Evolutionary conservation across 2,888 invertebrate species (phyloP), one percentile per base, ranked within the genome.

Genomic region (Andrena haemorrhoa): DNA sequence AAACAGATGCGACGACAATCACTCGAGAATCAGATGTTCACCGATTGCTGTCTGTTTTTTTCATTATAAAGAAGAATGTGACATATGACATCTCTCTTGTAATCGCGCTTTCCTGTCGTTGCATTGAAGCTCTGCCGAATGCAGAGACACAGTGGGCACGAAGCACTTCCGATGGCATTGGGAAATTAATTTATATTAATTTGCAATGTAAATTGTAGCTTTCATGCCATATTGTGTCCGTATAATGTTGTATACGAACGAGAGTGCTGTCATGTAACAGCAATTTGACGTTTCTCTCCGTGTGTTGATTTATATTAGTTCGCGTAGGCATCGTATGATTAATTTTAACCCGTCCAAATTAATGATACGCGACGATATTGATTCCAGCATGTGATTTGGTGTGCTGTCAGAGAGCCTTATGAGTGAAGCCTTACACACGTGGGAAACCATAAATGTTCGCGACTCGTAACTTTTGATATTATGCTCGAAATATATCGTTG

Each of bases 361-460:
- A 66, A 72, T 66, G 49, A 23, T 20, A n/a, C 29, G 10, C 60
- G n/a, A 69, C 51, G n/a, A 69, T 68, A 79, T 65, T 64, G 53
- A 61, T 66, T 65, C 35, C 8, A 74, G 66, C 71, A 64, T 51
- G 73, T 72, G 26, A 80, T 70, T 76, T 53, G 51, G 35, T 47
- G 35, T n/a, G 47, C 7, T 73, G 70, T 65, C 60, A 58, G 64
- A 77, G 58, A 72, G 56, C 20, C 16, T 68, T 47, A 56, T 84
- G 92, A 91, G 92, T 84, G 93, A 92, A 93, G 89, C 93, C 92
- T 91, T 83, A 88, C 79, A 88, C 56, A 23, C 80, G 83, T 86
- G 85, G 79, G 93, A 93, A 93, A 92, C 92, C 93, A 82, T 89
- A 91, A 78, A 85, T 86, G 74, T 87, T 83, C 85, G 82, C 70